These are phyloP conservation scores for Plumapathes pennacea DNA, from an alignment of 92 coral and sea anemone species.

Conservation along the genomic window DNA sequence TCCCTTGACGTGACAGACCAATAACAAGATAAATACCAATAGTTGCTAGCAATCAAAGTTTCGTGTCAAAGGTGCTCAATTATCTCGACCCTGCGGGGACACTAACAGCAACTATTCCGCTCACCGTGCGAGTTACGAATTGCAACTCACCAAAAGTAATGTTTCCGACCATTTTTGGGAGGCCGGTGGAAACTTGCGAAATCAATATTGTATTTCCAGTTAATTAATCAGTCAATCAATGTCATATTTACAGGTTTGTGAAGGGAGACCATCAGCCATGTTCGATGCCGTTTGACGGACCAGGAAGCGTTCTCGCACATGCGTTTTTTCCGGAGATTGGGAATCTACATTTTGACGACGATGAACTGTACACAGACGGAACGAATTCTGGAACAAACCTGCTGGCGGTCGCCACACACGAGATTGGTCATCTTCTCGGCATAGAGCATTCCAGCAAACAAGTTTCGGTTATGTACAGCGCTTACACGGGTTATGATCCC, in stretches of 20 bases:
- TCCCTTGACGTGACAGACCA: too few species aligned
- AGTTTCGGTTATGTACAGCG: conserved; percentile 60
- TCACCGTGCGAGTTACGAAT: too few species aligned
- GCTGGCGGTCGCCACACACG: conserved; percentile 76
- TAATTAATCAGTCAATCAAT: too few species aligned
- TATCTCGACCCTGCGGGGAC: too few species aligned
- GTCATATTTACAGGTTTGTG: conserved; percentile 51
- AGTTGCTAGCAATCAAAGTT: too few species aligned
- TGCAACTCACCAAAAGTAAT: too few species aligned
- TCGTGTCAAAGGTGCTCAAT: too few species aligned
- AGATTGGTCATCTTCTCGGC: conserved; percentile 88
- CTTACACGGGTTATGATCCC: conserved; percentile 48
- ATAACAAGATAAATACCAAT: too few species aligned
- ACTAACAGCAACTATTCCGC: too few species aligned
- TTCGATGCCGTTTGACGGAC: conserved; percentile 32
- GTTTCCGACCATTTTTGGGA: too few species aligned
- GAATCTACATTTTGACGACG: conserved; percentile 66
- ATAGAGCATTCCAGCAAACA: conserved; percentile 47
- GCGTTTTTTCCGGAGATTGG: conserved; percentile 65
- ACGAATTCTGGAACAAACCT: conserved; percentile 49
- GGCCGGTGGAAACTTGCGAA: too few species aligned
- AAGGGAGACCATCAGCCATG: conserved; percentile 32
- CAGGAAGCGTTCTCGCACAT: conserved; percentile 42
- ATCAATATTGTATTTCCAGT: too few species aligned
- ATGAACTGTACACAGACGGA: conserved; percentile 62